phyloP scores from a whole-genome alignment of 2,888 invertebrate species.

The Boloria selene region DNA sequence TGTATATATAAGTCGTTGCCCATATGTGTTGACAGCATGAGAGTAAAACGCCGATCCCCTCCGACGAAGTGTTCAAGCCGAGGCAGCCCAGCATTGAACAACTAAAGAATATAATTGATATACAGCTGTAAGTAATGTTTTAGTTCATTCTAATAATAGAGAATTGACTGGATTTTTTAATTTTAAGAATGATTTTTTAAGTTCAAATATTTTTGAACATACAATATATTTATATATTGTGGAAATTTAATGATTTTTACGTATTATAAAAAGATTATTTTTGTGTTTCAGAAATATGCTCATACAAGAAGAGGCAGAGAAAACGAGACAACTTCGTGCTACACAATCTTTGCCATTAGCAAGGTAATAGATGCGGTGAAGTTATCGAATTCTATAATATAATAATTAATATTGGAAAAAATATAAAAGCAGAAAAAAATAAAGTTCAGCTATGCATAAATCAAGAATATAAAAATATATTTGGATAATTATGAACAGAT shows the following conservation, averaged over 20 bases:
- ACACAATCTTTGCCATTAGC: slow-evolving; percentile 74
- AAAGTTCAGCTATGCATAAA: too few species aligned
- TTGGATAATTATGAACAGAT: too few species aligned
- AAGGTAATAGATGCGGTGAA: slow-evolving; percentile 45
- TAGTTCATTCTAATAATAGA: not conserved
- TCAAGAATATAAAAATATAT: too few species aligned
- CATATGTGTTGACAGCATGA: slow-evolving; percentile 76
- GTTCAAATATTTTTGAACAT: slow-evolving; percentile 7
- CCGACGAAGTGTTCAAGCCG: slow-evolving; percentile 54
- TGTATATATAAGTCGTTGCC: slow-evolving; percentile 50
- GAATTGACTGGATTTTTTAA: not conserved
- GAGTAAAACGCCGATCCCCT: slow-evolving; percentile 49
- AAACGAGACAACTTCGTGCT: slow-evolving; percentile 69
- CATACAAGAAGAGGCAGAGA: slow-evolving; percentile 69
- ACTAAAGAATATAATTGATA: slow-evolving; percentile 60
- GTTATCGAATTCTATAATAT: not conserved
- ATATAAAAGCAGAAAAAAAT: too few species aligned
- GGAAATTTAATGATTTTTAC: not conserved
- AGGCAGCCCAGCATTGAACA: slow-evolving; percentile 57
- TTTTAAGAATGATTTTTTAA: not conserved
- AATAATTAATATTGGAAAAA: too few species aligned
- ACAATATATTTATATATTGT: not conserved
- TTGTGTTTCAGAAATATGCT: slow-evolving; percentile 51
- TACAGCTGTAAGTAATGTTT: slow-evolving; percentile 53
- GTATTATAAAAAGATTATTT: not conserved